Base-by-base conservation (phyloP, 2,113 vertebrate species). In the Irena cyanogastra region DNA sequence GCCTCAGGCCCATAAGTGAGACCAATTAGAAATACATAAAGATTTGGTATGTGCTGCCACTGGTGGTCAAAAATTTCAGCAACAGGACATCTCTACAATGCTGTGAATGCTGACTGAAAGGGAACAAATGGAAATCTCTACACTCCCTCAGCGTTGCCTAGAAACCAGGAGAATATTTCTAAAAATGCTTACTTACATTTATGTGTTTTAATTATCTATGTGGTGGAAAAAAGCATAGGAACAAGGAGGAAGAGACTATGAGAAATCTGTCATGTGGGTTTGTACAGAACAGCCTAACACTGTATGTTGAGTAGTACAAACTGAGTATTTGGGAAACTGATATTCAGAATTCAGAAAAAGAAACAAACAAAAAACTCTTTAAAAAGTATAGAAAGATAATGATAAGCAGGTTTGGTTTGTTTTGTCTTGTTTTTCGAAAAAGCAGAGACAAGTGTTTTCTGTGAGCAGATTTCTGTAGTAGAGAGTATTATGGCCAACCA, bases 91-190 rank as follows among this genome's bases (percentile, higher is more conserved):
- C 59, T 72, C 93, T 81, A 45, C 80, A 53, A 70, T 47, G 70
- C 33, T 71, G 59, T 83, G 63, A 83, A 53, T 75, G 75, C 56
- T 84, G 86, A 97, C 24, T 50, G 91, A 83, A 92, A 83, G 28
- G 31, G 69, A 94, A 91, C 50, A 28, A 96, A 85, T 28, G 72
- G 65, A 92, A 95, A 95, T 80, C 14, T n/a, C 66, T 91, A 72
- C 61, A 69, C 89, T 94, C 91, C 72, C 64, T 90, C 88, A 96
- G 68, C 3, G 96, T 98, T 97, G 97, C 97, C 90, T 97, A 96
- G 98, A 96, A 98, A 98, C 97, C 74, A 87, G 24, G 21, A 45
- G 76, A 95, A 94, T 23, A 75, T 87, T 97, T 94, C 94, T 96
- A 94, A 92, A 97, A 96, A 93, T 15, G 18, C 66, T 96, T 70